Evolutionary conservation across 1,140 invertebrate genomes (phyloP).

Genomic region (Pogonomyrmex barbatus): DNA sequence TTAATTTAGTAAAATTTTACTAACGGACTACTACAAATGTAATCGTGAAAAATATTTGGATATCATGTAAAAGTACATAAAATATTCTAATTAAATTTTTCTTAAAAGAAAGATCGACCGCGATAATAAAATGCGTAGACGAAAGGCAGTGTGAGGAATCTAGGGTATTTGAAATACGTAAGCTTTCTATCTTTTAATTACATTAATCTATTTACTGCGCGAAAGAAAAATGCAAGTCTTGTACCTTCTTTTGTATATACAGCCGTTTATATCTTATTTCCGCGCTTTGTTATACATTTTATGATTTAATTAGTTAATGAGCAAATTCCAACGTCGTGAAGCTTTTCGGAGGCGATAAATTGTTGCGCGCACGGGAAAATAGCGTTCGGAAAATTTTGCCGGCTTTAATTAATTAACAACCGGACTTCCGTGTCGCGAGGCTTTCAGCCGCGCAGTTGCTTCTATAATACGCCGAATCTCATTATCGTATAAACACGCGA

Average conservation of each 20-base stretch:
- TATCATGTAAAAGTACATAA: background rate
- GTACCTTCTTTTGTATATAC: background rate
- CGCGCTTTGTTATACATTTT: background rate
- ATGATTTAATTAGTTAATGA: conserved; percentile 52
- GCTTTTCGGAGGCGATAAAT: conserved; percentile 23
- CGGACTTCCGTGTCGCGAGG: conserved; percentile 8
- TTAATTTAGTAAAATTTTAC: conserved; percentile 1
- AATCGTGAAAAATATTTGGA: background rate
- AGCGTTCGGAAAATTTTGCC: conserved; percentile 8
- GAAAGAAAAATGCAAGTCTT: background rate
- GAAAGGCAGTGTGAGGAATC: background rate
- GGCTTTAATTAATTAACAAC: conserved; percentile 56
- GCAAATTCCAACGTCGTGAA: conserved; percentile 23
- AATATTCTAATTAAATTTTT: conserved; percentile 30
- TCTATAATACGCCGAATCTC: conserved; percentile 11
- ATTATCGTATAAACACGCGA: conserved; percentile 29
- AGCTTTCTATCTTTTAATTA: conserved; percentile 16
- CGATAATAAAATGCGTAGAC: background rate
- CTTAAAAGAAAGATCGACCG: background rate
- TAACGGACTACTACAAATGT: background rate
- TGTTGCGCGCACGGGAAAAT: background rate
- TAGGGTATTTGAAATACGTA: background rate
- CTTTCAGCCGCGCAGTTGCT: conserved; percentile 2
- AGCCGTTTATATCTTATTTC: background rate
- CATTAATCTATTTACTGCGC: conserved; percentile 32